phyloP scores from a whole-genome alignment of 2,797 vertebrate genomes.

The Arnoldichthys spilopterus region DNA sequence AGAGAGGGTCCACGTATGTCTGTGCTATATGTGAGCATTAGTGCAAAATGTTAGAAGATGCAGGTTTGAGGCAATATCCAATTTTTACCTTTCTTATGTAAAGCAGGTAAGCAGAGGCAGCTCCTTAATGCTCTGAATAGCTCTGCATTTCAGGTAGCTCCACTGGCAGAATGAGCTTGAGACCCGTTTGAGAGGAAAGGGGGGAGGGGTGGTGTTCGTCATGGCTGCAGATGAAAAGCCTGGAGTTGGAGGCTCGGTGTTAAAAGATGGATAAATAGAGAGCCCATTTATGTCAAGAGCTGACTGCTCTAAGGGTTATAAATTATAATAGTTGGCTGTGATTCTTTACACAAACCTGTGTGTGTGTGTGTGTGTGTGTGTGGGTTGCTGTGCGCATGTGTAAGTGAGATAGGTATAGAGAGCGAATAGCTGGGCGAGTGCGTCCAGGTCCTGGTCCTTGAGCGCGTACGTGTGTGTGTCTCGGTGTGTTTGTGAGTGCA shows the following conservation, averaged over 20 bases:
- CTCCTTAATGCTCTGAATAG: not conserved
- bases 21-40: not conserved
- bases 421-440: not conserved
- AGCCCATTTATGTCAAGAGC: constrained; percentile 8
- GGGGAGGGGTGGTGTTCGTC: not conserved
- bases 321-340: constrained; percentile 8
- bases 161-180: not conserved
- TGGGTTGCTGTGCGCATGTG: not conserved
- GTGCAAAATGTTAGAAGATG: not conserved
- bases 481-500: constrained; percentile 13
- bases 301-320: constrained; percentile 9
- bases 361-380: not conserved
- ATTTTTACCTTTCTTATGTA: not conserved
- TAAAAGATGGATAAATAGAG: constrained; percentile 10
- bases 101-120: not conserved
- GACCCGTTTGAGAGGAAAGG: not conserved
- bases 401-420: constrained; percentile 4
- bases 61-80: not conserved
- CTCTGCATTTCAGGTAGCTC: constrained; percentile 5
- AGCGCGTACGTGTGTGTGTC: constrained; percentile 12
- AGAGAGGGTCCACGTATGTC: not conserved
- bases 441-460: not conserved
- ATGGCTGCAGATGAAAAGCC: not conserved
- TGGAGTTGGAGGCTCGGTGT: constrained; percentile 1
- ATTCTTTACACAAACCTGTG: not conserved